Percentiles rank a stretch among this genome's conserved stretches.
Conservation (phyloP, 2,888 invertebrate genomes). For the Penaeus monodon region DNA sequence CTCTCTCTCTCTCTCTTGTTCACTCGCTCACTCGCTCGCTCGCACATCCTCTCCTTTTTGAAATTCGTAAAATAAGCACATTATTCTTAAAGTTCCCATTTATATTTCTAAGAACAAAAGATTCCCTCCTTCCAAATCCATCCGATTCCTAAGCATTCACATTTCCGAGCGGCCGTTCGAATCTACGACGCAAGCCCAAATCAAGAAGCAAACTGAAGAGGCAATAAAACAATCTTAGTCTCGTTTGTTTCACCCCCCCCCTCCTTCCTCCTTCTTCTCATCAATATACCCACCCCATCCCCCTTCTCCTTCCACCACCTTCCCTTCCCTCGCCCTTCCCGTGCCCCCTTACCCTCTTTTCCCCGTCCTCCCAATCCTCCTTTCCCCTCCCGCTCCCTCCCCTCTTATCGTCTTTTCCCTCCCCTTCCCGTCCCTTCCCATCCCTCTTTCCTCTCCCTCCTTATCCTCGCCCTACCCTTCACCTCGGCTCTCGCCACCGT, state of each 20-base stretch:
- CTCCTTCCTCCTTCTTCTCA: neutral
- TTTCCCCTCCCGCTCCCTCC: neutral
- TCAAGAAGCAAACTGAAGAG: too few species aligned
- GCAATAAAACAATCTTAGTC: too few species aligned
- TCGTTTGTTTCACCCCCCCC: neutral
- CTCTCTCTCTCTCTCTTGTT: neutral
- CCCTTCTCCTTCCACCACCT: neutral
- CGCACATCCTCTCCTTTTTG: neutral
- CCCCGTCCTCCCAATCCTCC: neutral
- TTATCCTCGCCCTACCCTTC: neutral
- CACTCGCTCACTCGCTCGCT: neutral
- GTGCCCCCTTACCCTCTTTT: too few species aligned
- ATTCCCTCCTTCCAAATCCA: too few species aligned
- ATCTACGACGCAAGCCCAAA: too few species aligned
- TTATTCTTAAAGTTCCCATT: too few species aligned
- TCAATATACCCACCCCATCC: neutral
- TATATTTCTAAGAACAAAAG: too few species aligned
- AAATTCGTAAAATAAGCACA: neutral
- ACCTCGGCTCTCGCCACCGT: neutral
- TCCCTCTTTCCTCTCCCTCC: too few species aligned
- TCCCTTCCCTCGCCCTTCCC: neutral
- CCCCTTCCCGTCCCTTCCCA: neutral
- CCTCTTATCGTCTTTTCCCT: neutral
- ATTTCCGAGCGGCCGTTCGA: too few species aligned
- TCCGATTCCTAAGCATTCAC: too few species aligned